These are phyloP conservation scores for Sussaba pulchella DNA, from an alignment of 2,888 invertebrate genomes.

Conservation along the genomic window DNA sequence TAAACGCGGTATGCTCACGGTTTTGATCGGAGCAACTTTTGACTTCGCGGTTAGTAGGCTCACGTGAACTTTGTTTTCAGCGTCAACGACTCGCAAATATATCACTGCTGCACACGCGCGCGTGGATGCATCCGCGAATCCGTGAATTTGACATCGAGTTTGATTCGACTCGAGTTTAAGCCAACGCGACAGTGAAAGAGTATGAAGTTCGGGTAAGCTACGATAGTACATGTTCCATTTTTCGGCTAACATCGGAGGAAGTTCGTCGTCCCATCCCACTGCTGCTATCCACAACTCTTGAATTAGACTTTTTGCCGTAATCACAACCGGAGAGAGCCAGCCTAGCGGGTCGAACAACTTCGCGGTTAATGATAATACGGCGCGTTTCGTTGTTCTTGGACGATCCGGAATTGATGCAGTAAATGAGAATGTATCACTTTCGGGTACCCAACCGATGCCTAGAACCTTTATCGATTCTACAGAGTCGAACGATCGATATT, in stretches of 20 bases:
- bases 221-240: slow-evolving; percentile 19
- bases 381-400: not conserved
- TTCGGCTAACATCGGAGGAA: not conserved
- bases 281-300: slow-evolving; percentile 45
- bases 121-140: too few relatives aligned
- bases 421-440: not conserved
- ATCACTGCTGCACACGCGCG: too few relatives aligned
- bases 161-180: not conserved
- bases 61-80: too few relatives aligned
- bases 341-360: slow-evolving; percentile 13
- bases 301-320: slow-evolving; percentile 45
- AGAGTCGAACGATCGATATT: slow-evolving; percentile 27
- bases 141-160: slow-evolving; percentile 13
- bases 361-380: slow-evolving; percentile 1
- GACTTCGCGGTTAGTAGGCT: too few relatives aligned
- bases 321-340: slow-evolving; percentile 42
- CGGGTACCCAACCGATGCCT: slow-evolving; percentile 39
- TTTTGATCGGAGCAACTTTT: too few relatives aligned
- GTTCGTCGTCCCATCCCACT: slow-evolving; percentile 31
- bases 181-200: slow-evolving; percentile 42
- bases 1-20: too few relatives aligned
- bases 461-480: slow-evolving; percentile 10
- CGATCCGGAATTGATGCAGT: not conserved
- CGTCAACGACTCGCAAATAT: too few relatives aligned
- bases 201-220: not conserved